Evolutionary conservation across 2,888 invertebrate genomes (phyloP).

Genomic region (Drosophila demipolita): DNA sequence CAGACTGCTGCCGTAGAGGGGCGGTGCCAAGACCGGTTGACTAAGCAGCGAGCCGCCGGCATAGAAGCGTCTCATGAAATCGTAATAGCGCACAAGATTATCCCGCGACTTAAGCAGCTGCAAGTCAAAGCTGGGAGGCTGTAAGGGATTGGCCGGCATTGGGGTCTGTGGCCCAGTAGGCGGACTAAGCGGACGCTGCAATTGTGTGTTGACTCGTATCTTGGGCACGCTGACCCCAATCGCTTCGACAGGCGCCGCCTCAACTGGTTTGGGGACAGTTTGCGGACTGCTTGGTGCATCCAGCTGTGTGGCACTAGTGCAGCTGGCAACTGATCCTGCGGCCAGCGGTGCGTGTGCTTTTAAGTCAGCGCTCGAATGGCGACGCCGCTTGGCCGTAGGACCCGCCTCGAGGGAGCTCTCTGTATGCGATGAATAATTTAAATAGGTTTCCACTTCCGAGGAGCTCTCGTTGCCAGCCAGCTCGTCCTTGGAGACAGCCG

Average conservation of each 20-base stretch:
- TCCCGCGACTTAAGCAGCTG: constrained; percentile 80
- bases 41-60: constrained; percentile 64
- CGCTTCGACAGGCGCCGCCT: constrained; percentile 36
- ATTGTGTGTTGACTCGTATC: constrained; percentile 78
- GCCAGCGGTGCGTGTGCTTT: constrained; percentile 49
- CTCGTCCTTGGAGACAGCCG: constrained; percentile 77
- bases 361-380: constrained; percentile 72
- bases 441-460: constrained; percentile 82
- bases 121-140: constrained; percentile 67
- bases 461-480: constrained; percentile 83
- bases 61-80: constrained; percentile 83
- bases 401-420: constrained; percentile 83
- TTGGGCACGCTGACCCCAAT: constrained; percentile 65
- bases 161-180: constrained; percentile 25
- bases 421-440: constrained; percentile 82
- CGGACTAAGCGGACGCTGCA: constrained; percentile 78
- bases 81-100: constrained; percentile 82
- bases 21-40: constrained; percentile 73
- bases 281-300: constrained; percentile 32
- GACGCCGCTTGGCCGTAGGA: constrained; percentile 70
- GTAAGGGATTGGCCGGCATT: constrained; percentile 7
- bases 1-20: constrained; percentile 67
- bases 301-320: constrained; percentile 27
- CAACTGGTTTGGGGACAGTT: constrained; percentile 4
- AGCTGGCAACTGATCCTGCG: constrained; percentile 36